Conservation (phyloP, 2,888 invertebrate genomes). For the Callinectes sapidus region DNA sequence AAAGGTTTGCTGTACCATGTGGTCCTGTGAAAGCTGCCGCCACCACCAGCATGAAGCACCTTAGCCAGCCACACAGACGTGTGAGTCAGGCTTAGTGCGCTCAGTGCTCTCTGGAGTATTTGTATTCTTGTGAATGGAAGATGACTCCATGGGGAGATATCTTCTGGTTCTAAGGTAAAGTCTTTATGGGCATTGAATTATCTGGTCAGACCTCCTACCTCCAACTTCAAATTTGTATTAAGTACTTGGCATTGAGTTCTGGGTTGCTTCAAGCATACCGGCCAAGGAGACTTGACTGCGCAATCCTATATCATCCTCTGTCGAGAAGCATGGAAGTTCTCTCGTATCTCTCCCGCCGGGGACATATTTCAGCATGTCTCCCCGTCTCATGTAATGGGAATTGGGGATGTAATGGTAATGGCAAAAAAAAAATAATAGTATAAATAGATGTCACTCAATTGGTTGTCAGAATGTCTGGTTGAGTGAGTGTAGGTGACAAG, state of each 20-base stretch:
- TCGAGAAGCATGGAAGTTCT: not conserved
- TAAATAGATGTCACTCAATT: slow-evolving; percentile 8
- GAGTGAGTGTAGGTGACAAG: not conserved
- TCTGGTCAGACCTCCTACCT: not conserved
- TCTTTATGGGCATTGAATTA: not conserved
- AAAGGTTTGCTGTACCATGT: not conserved
- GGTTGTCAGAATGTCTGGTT: slow-evolving; percentile 30
- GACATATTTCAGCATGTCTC: not conserved
- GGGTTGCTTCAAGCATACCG: not conserved
- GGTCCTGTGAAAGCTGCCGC: not conserved
- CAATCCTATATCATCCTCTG: not conserved
- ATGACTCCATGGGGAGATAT: too few relatives aligned
- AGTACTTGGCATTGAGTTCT: not conserved
- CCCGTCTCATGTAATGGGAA: slow-evolving; percentile 5
- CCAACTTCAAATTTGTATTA: not conserved
- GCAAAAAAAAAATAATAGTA: not conserved
- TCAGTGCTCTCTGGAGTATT: not conserved
- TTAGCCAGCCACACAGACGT: not conserved
- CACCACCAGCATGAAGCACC: not conserved
- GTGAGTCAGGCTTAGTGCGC: not conserved
- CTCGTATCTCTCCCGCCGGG: not conserved
- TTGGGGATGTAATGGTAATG: slow-evolving; percentile 12
- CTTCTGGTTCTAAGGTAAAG: not conserved
- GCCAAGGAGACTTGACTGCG: not conserved
- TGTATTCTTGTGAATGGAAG: not conserved